These are phyloP conservation scores for Bursaphelenchus okinawaensis DNA, from an alignment of 2,888 invertebrate genomes.

Conservation along the genomic window DNA sequence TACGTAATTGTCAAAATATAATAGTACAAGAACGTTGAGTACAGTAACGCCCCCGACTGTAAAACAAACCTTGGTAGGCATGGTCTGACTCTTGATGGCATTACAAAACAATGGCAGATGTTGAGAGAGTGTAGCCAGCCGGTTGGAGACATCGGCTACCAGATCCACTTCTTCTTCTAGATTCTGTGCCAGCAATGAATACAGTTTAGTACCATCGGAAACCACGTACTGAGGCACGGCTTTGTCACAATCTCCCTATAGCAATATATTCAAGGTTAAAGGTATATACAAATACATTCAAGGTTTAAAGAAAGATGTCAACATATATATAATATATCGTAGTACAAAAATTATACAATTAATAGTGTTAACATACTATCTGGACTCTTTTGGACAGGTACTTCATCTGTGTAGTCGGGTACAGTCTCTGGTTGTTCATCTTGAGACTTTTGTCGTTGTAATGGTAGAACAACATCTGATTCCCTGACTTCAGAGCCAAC, in stretches of 20 bases:
- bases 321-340: too few relatives aligned
- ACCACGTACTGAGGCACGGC: background rate
- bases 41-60: too few relatives aligned
- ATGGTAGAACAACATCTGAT: background rate
- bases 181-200: background rate
- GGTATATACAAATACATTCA: too few relatives aligned
- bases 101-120: too few relatives aligned
- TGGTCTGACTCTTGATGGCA: too few relatives aligned
- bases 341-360: background rate
- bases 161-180: background rate
- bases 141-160: background rate
- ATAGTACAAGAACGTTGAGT: too few relatives aligned
- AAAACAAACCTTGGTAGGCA: too few relatives aligned
- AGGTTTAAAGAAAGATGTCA: too few relatives aligned
- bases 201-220: background rate
- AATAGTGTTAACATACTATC: background rate
- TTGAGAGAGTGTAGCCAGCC: background rate
- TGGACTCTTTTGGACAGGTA: background rate
- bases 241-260: background rate
- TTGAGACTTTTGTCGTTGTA: background rate
- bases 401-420: background rate
- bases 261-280: too few relatives aligned
- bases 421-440: background rate
- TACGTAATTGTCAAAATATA: too few relatives aligned
- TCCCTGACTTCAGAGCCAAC: background rate